Percentiles rank a stretch among this genome's conserved stretches.
Conservation (phyloP, 1,140 invertebrate genomes). For the Dysdera silvatica region DNA sequence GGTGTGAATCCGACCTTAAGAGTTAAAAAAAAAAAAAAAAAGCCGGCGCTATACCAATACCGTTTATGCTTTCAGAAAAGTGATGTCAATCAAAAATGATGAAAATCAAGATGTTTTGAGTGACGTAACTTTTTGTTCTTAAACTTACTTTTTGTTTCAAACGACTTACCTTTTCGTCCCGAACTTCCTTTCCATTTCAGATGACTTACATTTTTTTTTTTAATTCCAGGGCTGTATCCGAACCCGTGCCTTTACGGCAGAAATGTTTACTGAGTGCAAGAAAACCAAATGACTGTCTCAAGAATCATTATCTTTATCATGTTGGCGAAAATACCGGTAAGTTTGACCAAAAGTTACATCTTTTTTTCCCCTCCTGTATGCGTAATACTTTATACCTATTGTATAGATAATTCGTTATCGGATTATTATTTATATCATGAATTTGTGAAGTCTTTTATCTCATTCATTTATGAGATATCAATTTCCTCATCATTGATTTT, state of each 20-base stretch:
- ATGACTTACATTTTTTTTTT: neutral
- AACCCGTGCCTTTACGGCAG: conserved; percentile 15
- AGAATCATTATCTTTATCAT: conserved; percentile 19
- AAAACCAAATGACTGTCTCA: conserved; percentile 5
- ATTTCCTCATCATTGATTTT: neutral
- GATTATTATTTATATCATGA: neutral
- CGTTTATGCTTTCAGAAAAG: neutral
- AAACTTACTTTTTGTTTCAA: neutral
- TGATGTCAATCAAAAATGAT: neutral
- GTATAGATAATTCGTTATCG: neutral
- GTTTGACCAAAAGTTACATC: too few relatives aligned
- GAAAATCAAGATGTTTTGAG: neutral
- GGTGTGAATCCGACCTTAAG: too few relatives aligned
- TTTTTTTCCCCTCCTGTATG: neutral
- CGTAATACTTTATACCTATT: neutral
- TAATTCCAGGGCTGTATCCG: conserved; percentile 12
- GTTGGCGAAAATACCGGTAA: conserved; percentile 23
- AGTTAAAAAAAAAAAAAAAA: too few relatives aligned
- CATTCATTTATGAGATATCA: neutral
- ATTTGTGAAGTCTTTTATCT: neutral
- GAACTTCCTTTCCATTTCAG: neutral
- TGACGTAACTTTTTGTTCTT: neutral
- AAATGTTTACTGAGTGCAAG: conserved; percentile 13
- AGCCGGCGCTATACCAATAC: too few relatives aligned
- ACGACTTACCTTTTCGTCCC: neutral